A percentile compares a stretch with the other conserved stretches of the same genome.
Evolutionary conservation across 2,113 vertebrate species (phyloP).

Genomic region (Tragelaphus strepsiceros): DNA sequence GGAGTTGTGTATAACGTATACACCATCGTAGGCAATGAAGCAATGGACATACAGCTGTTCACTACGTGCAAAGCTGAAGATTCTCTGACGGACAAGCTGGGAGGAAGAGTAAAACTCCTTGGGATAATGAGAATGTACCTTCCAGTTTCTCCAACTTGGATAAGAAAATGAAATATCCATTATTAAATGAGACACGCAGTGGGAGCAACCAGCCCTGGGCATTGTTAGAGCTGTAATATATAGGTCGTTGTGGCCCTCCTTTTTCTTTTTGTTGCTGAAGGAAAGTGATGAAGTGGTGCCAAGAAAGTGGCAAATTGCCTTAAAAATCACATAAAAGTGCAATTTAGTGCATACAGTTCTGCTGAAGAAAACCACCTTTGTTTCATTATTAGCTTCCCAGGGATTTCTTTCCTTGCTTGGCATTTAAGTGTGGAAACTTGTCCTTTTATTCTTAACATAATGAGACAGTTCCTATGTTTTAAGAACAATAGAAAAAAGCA

Average conservation of each 20-base stretch:
- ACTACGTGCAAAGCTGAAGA: background rate
- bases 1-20: background rate
- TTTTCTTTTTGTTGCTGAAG: slow-evolving; percentile 40
- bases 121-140: background rate
- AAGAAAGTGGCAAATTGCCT: slow-evolving; percentile 64
- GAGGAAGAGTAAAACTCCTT: background rate
- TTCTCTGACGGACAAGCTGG: background rate
- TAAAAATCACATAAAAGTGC: slow-evolving; percentile 62
- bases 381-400: slow-evolving; percentile 54
- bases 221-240: slow-evolving; percentile 43
- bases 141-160: background rate
- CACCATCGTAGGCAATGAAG: background rate
- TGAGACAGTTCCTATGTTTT: slow-evolving; percentile 72
- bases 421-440: slow-evolving; percentile 54
- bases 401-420: slow-evolving; percentile 55
- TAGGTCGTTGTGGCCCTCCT: slow-evolving; percentile 20
- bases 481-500: slow-evolving; percentile 72
- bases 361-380: slow-evolving; percentile 53
- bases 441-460: slow-evolving; percentile 70
- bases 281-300: slow-evolving; percentile 49
- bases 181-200: background rate
- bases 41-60: background rate
- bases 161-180: slow-evolving; percentile 4
- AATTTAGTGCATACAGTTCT: background rate
- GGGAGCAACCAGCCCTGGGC: background rate